These are phyloP conservation scores for Goniozus legneri DNA, from an alignment of 1,140 invertebrate genomes.

Conservation along the genomic window DNA sequence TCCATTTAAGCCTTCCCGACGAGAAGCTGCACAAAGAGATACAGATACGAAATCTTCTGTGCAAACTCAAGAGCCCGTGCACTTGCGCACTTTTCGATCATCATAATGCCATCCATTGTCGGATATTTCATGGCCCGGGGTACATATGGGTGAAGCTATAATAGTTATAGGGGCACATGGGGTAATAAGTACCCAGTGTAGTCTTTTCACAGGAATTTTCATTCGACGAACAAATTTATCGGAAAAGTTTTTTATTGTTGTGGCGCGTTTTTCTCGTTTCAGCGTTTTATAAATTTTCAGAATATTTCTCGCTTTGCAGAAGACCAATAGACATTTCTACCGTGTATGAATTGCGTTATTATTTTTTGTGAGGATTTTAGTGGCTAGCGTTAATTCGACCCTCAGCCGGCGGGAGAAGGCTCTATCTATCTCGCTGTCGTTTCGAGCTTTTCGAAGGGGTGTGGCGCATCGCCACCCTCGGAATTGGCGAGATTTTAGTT, in stretches of 20 bases:
- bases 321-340: not conserved
- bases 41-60: constrained; percentile 25
- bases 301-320: not conserved
- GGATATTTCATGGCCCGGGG: constrained; percentile 20
- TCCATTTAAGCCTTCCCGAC: constrained; percentile 20
- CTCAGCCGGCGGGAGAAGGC: not conserved
- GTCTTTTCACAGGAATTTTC: too few relatives aligned
- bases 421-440: not conserved
- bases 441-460: not conserved
- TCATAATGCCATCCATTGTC: constrained; percentile 26
- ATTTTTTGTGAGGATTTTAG: not conserved
- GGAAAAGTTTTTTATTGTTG: too few relatives aligned
- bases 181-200: too few relatives aligned
- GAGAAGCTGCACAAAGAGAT: constrained; percentile 15
- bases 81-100: constrained; percentile 24
- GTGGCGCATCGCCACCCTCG: not conserved
- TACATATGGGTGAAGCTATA: too few relatives aligned
- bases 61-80: constrained; percentile 29
- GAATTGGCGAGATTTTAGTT: constrained; percentile 1
- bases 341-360: not conserved
- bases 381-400: not conserved
- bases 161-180: too few relatives aligned
- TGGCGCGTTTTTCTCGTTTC: not conserved
- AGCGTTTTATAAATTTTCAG: not conserved
- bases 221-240: too few relatives aligned